These are phyloP conservation scores for Phthorimaea operculella DNA, from an alignment of 1,140 invertebrate species.

Conservation along the genomic window DNA sequence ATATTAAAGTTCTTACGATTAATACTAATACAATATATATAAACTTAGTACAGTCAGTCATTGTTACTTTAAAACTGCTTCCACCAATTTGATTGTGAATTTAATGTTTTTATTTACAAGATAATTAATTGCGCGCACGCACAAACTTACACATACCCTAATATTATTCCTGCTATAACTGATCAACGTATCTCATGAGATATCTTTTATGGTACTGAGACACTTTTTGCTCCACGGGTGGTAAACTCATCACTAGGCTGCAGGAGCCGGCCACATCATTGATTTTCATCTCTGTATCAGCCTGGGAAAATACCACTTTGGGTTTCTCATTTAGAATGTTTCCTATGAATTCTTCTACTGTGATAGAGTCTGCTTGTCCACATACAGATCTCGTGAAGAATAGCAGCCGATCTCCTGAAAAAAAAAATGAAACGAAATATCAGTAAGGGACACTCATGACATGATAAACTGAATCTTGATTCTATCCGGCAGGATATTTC, in stretches of 20 bases:
- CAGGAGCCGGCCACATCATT: slow-evolving; percentile 45
- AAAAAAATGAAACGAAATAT: slow-evolving; percentile 9
- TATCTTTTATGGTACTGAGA: slow-evolving; percentile 26
- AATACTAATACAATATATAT: background rate
- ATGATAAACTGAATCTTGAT: too few species aligned
- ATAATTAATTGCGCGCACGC: background rate
- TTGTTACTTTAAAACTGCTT: too few species aligned
- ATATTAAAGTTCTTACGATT: background rate
- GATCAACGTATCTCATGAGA: background rate
- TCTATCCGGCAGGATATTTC: too few species aligned
- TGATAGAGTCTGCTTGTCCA: slow-evolving; percentile 25
- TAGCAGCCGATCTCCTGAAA: slow-evolving; percentile 37
- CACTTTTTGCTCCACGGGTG: slow-evolving; percentile 24
- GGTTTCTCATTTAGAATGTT: slow-evolving; percentile 18
- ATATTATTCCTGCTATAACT: background rate
- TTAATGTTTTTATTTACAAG: background rate
- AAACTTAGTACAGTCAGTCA: background rate
- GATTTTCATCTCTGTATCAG: slow-evolving; percentile 22
- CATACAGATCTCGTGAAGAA: slow-evolving; percentile 38
- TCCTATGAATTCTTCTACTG: slow-evolving; percentile 35
- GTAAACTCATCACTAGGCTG: slow-evolving; percentile 28
- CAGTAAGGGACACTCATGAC: background rate
- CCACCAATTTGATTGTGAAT: background rate
- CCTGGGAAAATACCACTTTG: slow-evolving; percentile 24
- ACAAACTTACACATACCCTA: background rate